phyloP scores from a whole-genome alignment of 1,140 invertebrate species.

The Hyphantria cunea region DNA sequence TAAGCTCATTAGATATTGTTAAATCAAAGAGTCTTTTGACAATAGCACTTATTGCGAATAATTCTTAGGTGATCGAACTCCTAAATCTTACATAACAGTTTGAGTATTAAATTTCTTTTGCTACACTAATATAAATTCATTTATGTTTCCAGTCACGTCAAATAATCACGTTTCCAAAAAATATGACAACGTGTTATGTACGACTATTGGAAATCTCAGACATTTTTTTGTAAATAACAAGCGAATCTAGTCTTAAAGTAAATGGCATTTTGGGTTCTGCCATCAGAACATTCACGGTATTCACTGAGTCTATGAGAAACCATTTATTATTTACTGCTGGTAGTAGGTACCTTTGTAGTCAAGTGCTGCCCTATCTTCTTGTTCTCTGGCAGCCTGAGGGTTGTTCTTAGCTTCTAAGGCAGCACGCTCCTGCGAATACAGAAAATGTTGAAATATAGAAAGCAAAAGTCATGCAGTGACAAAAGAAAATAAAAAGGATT shows the following conservation, averaged over 20 bases:
- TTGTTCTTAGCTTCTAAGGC: constrained; percentile 81
- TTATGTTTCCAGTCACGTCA: constrained; percentile 4
- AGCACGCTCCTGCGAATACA: constrained; percentile 71
- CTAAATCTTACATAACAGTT: no score
- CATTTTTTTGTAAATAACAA: constrained; percentile 11
- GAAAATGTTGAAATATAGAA: neutral
- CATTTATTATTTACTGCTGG: constrained; percentile 56
- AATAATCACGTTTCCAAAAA: constrained; percentile 5
- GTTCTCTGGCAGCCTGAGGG: constrained; percentile 78
- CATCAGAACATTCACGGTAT: constrained; percentile 25
- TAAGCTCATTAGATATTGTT: no score
- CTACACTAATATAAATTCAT: no score
- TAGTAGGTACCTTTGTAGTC: constrained; percentile 84
- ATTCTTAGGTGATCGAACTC: no score
- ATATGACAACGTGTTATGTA: constrained; percentile 2
- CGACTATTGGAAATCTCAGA: constrained; percentile 7
- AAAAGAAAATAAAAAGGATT: neutral
- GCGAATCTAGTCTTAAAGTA: constrained; percentile 28
- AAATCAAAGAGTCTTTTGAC: no score
- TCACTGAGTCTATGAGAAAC: constrained; percentile 13
- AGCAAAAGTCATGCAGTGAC: neutral
- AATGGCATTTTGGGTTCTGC: constrained; percentile 26
- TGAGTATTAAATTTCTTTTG: no score
- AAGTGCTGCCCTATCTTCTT: constrained; percentile 80
- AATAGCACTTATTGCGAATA: no score